Evolutionary conservation across 2,888 invertebrate genomes (phyloP).

Genomic region (Coelopa pilipes): DNA sequence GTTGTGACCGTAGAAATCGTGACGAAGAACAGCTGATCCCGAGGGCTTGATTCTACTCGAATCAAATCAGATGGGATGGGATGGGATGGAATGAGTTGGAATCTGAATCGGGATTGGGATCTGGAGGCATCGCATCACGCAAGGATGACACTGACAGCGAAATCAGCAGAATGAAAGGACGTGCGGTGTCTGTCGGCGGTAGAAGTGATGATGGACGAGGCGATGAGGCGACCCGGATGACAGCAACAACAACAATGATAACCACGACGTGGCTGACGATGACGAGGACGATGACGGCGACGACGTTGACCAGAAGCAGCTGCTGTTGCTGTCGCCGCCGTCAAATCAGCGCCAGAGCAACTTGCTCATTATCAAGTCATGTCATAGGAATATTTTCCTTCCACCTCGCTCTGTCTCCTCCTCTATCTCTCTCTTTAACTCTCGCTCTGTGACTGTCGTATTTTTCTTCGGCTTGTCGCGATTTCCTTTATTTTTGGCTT

Average conservation of each 20-base stretch:
- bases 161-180: not conserved
- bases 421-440: not conserved
- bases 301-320: not conserved
- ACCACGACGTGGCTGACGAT: too few species aligned
- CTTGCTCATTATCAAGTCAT: conserved; percentile 6
- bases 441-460: not conserved
- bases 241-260: too few species aligned
- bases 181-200: not conserved
- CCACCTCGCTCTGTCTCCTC: not conserved
- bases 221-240: not conserved
- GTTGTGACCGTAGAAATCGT: too few species aligned
- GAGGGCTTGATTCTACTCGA: too few species aligned
- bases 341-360: conserved; percentile 12
- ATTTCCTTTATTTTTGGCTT: too few species aligned
- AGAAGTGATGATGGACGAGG: conserved; percentile 14
- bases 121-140: too few species aligned
- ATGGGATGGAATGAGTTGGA: too few species aligned
- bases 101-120: too few species aligned
- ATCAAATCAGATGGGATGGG: too few species aligned
- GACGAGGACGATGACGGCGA: too few species aligned
- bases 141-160: conserved; percentile 14
- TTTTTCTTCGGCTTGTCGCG: too few species aligned
- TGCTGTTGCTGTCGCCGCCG: conserved; percentile 3
- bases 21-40: conserved; percentile 21
- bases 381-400: not conserved